Percentiles rank a stretch among this genome's conserved stretches.
These are phyloP conservation scores for Eilema depressum DNA, from an alignment of 2,888 invertebrate genomes.

Conservation along the genomic window DNA sequence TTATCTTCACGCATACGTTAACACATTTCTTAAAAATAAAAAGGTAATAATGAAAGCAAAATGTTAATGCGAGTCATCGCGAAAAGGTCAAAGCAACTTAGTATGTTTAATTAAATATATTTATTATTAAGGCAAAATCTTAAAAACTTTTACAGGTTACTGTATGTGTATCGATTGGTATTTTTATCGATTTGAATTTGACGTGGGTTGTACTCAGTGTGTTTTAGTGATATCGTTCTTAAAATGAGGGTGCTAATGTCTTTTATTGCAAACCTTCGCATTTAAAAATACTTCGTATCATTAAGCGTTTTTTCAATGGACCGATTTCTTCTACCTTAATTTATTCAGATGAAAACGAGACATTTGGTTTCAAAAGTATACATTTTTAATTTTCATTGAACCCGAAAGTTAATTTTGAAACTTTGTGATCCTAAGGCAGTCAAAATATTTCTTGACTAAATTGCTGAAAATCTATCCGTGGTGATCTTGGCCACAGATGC, in stretches of 20 bases:
- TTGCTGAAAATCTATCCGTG: neutral
- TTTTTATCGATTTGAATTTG: constrained; percentile 20
- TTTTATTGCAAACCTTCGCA: neutral
- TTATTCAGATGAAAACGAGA: neutral
- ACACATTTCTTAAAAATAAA: constrained; percentile 53
- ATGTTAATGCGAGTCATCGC: constrained; percentile 60
- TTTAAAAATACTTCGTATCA: neutral
- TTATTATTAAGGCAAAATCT: constrained; percentile 32
- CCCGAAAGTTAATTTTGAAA: no score
- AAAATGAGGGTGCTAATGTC: neutral
- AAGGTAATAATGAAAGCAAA: constrained; percentile 63
- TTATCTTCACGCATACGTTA: constrained; percentile 47
- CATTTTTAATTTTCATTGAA: no score
- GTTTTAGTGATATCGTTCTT: neutral
- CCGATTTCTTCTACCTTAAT: neutral
- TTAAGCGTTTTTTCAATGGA: neutral
- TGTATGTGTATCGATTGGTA: constrained; percentile 12
- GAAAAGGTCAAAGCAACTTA: constrained; percentile 64
- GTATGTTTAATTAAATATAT: constrained; percentile 49
- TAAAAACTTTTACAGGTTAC: constrained; percentile 4
- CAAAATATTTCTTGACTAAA: neutral
- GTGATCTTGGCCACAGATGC: no score
- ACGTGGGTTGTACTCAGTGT: constrained; percentile 12
- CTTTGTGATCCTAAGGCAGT: no score
- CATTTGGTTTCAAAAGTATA: neutral